Base-by-base conservation (phyloP, 2,888 invertebrate genomes). In the Melinaea marsaeus region DNA sequence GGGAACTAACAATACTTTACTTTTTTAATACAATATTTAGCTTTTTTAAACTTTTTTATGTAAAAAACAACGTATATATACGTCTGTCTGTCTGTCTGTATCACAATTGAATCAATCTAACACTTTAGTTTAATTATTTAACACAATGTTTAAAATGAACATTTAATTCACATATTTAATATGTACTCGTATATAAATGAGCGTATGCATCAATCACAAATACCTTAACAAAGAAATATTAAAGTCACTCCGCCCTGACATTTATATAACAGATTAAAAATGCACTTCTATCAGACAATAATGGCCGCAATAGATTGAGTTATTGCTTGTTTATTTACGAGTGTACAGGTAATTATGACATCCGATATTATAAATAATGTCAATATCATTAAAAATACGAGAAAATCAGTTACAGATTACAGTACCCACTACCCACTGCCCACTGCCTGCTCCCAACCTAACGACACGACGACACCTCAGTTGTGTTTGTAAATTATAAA, bases 1-100 rank as follows among this genome's bases (percentile, higher is more conserved):
- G 65, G 81, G 86, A 47, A 54, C 57, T 42, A 59, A 42, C 47
- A 58, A 62, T 42, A 11, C 9, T 60, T 63, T 65, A 32, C 9
- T 60, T 55, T 58, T 47, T 32, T 32, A 51, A 32, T 32, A 32
- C 9, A 32, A 51, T 48, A 22, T n/a, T n/a, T n/a, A 46, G 6
- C 13, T n/a, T n/a, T 48, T n/a, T 48, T 13, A 13, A n/a, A 37
- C 2, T 6, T 37, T 37, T 6, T 37, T 7, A 6, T 37, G 1
- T 6, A 37, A 37, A 37, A 37, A 37, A 37, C 37, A 37, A 37
- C 22, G 1, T 22, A 22, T 22, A 22, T 22, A 22, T 22, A 22
- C 22, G 22, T 22, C 22, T 22, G 22, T 22, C 22, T 22, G 22
- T 22, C 22, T 22, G 22, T 22, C 22, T 22, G 22, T 22, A 22